Conservation (phyloP, 2,888 invertebrate species). For the Mythimna lalbum region DNA sequence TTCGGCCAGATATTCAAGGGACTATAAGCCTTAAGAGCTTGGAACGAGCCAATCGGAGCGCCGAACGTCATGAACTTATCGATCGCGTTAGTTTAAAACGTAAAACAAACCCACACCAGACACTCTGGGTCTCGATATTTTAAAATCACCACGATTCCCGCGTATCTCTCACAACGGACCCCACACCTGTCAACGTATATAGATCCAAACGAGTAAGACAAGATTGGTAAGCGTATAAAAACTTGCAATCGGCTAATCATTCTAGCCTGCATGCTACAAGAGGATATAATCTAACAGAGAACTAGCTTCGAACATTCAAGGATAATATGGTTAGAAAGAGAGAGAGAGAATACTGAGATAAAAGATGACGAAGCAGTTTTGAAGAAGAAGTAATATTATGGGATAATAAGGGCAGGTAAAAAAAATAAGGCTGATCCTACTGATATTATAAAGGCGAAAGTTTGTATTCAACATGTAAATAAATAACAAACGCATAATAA, state of each 20-base stretch:
- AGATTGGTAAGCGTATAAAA: slow-evolving; percentile 26
- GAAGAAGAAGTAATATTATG: not conserved
- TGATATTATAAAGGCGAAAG: not conserved
- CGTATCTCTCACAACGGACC: too few relatives aligned
- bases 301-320: not conserved
- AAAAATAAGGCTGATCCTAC: not conserved
- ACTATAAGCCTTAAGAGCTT: too few relatives aligned
- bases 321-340: not conserved
- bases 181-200: slow-evolving; percentile 21
- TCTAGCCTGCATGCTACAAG: not conserved
- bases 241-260: slow-evolving; percentile 15
- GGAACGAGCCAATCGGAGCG: too few relatives aligned
- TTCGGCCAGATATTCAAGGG: too few relatives aligned
- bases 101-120: too few relatives aligned
- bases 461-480: too few relatives aligned
- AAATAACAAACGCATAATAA: too few relatives aligned
- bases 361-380: not conserved
- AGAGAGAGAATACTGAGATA: not conserved
- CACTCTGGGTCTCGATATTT: too few relatives aligned
- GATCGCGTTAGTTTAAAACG: too few relatives aligned
- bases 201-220: slow-evolving; percentile 13
- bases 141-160: too few relatives aligned
- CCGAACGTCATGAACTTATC: too few relatives aligned
- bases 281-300: slow-evolving; percentile 22
- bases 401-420: not conserved